A percentile compares a stretch with the other conserved stretches of the same genome.
These are phyloP conservation scores for Eupithecia dodoneata DNA, from an alignment of 2,888 invertebrate species.

Conservation along the genomic window DNA sequence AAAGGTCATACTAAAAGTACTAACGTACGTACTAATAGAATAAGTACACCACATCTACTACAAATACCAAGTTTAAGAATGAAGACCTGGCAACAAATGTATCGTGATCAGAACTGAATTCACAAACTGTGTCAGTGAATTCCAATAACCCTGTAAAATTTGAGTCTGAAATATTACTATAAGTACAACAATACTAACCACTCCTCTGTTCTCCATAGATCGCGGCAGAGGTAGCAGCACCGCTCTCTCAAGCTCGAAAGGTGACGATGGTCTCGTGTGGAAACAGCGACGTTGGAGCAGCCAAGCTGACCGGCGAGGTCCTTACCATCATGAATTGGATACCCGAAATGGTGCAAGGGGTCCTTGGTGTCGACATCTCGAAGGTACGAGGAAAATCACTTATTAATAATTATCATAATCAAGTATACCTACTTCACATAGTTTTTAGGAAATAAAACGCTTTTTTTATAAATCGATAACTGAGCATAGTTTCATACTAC, in stretches of 20 bases:
- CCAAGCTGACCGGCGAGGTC: constrained; percentile 97
- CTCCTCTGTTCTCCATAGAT: constrained; percentile 83
- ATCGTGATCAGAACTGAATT: too few relatives aligned
- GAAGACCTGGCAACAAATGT: too few relatives aligned
- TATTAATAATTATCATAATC: background rate
- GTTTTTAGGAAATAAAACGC: too few relatives aligned
- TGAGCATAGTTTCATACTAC: too few relatives aligned
- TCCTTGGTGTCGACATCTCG: constrained; percentile 97
- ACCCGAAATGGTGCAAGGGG: constrained; percentile 94
- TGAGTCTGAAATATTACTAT: background rate
- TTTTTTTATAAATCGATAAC: too few relatives aligned
- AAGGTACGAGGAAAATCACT: constrained; percentile 84
- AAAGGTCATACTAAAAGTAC: too few relatives aligned
- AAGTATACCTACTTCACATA: too few relatives aligned
- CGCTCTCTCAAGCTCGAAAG: constrained; percentile 96
- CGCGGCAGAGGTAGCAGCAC: constrained; percentile 98
- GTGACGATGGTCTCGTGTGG: constrained; percentile 98
- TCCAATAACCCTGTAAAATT: too few relatives aligned
- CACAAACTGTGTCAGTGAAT: too few relatives aligned
- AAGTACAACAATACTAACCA: background rate
- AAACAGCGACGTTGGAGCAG: constrained; percentile 95
- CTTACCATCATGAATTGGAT: constrained; percentile 96
- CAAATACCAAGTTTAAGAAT: too few relatives aligned
- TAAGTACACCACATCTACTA: too few relatives aligned
- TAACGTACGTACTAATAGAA: too few relatives aligned